A percentile compares a stretch with the other conserved stretches of the same genome.
These are phyloP conservation scores for Cephalopachus bancanus DNA, from an alignment of 2,797 vertebrate genomes.

Conservation along the genomic window DNA sequence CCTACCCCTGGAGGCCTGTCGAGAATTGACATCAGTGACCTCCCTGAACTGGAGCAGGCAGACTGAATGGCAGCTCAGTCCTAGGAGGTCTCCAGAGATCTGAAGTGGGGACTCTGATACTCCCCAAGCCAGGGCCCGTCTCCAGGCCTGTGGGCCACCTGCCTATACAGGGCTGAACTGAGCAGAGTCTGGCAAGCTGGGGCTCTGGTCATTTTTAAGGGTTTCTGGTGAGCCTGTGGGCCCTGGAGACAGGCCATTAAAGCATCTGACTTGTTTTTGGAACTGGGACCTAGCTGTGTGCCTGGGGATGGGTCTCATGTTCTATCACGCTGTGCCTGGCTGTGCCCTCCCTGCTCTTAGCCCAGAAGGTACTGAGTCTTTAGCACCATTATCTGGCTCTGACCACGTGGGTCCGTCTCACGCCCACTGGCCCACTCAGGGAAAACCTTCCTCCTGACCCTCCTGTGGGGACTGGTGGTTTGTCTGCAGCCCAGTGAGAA, in stretches of 20 bases:
- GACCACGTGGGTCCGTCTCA: background rate
- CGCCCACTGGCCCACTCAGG: background rate
- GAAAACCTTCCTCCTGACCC: background rate
- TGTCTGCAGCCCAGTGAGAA: background rate
- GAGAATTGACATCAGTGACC: background rate
- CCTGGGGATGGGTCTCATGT: background rate
- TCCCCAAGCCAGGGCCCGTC: background rate
- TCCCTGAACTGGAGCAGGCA: background rate
- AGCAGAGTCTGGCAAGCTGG: background rate
- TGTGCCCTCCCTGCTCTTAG: background rate
- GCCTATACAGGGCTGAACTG: conserved; percentile 27
- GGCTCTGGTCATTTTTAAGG: conserved; percentile 76
- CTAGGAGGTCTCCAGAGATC: background rate
- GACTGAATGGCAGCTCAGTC: background rate
- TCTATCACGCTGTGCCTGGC: background rate
- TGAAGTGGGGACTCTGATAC: background rate
- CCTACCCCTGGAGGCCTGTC: background rate
- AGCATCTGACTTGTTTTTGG: conserved; percentile 74
- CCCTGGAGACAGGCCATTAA: conserved; percentile 80
- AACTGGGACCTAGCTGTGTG: conserved; percentile 22
- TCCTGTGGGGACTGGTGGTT: background rate
- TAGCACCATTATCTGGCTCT: background rate
- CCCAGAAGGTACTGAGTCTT: background rate
- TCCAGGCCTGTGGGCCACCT: background rate
- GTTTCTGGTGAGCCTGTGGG: conserved; percentile 72